Evolutionary conservation across 1,140 invertebrate species (phyloP), one percentile per base, ranked within the genome.

Genomic region (Apis mellifera): DNA sequence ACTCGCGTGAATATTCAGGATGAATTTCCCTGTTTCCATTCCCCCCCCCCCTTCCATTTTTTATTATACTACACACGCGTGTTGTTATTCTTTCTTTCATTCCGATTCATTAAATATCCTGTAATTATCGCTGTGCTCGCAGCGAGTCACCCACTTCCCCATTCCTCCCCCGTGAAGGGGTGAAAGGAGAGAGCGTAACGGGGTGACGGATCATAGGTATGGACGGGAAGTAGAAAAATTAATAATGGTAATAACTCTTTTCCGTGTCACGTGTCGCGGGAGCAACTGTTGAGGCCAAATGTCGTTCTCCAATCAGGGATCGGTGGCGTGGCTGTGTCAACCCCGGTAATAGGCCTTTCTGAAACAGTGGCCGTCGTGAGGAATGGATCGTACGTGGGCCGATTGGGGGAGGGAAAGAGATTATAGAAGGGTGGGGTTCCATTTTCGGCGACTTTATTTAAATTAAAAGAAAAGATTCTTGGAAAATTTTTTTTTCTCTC

Each of bases 331-430:
- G 72, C 21, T 54, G 42, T 81, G 57, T 81, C 78, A 73, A 73
- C 48, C 15, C 73, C 73, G 19, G 78, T 86, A 79, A 86, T 85
- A 79, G 72, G 80, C 85, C 80, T 83, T 76, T 86, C 85, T 50
- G 72, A 86, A 86, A 86, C 85, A 86, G 85, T 76, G 80, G 81
- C 75, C 48, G 48, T 48, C 32, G 70, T 86, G 85, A 86, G 75
- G 80, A 79, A 86, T 86, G 85, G 84, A 83, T 79, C 75, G 74
- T 86, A 86, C 85, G 85, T 86, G 84, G 62, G 62, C 15, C 62
- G 9, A 26, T 64, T 26, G 62, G 62, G 5, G 9, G 26, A 26
- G 3, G 26, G n/a, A n/a, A n/a, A n/a, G n/a, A n/a, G n/a, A 32
- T 32, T 32, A 2, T 32, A 32, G 32, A 32, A 32, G 32, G 32